Evolutionary conservation across 2,888 invertebrate species (phyloP).

Genomic region (Taenaris catops): DNA sequence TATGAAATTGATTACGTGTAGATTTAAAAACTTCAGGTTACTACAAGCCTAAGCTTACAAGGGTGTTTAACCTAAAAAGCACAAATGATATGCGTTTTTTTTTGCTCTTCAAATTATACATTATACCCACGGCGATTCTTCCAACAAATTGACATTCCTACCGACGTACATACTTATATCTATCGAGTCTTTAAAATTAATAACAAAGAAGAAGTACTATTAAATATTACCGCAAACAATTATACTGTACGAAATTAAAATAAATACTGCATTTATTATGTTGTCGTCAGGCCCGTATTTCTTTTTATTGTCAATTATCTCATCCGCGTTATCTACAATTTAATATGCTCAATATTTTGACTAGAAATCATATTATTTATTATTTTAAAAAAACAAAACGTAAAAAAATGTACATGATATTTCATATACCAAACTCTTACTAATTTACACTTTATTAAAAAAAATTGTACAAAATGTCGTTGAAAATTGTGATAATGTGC

Average conservation of each 20-base stretch:
- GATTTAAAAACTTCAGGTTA: no score
- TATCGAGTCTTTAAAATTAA: conserved; percentile 23
- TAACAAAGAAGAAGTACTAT: conserved; percentile 19
- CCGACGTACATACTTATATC: conserved; percentile 15
- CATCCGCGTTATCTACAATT: conserved; percentile 71
- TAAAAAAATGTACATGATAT: conserved; percentile 68
- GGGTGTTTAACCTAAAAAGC: not conserved
- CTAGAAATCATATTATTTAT: conserved; percentile 79
- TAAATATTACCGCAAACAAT: conserved; percentile 25
- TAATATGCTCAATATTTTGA: conserved; percentile 79
- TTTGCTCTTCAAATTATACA: no score
- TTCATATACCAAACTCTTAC: conserved; percentile 58
- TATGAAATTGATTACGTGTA: no score
- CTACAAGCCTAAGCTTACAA: no score
- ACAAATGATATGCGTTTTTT: conserved; percentile 8
- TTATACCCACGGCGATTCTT: no score
- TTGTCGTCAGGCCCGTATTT: conserved; percentile 60
- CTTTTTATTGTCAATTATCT: conserved; percentile 76
- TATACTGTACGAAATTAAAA: conserved; percentile 38
- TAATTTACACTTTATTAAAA: conserved; percentile 64
- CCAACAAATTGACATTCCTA: conserved; percentile 8
- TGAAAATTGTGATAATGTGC: not conserved
- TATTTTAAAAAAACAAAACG: conserved; percentile 64
- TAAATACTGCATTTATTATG: conserved; percentile 57
- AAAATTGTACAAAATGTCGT: conserved; percentile 66